A percentile compares a stretch with the other conserved stretches of the same genome.
Evolutionary conservation across 2,113 vertebrate genomes (phyloP).

Genomic region (Etheostoma spectabile): DNA sequence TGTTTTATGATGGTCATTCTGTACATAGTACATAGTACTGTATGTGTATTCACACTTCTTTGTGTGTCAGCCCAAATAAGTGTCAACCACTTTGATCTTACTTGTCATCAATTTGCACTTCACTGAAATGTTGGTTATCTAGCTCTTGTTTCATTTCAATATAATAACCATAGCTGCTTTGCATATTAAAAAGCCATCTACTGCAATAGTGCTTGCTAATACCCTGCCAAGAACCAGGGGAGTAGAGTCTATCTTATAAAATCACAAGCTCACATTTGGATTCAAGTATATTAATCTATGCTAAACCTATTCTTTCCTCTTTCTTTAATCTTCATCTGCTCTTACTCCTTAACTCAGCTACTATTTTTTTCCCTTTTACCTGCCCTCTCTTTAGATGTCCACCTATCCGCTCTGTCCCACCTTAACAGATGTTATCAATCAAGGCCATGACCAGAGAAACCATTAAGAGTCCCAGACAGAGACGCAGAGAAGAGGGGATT

Average conservation of each 20-base stretch:
- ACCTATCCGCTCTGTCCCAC: conserved; percentile 45
- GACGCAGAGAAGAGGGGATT: conserved; percentile 51
- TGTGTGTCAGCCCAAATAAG: background rate
- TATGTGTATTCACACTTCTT: background rate
- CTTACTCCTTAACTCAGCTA: conserved; percentile 6
- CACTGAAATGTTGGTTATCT: background rate
- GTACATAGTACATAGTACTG: background rate
- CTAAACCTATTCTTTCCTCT: conserved; percentile 8
- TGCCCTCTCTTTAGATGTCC: conserved; percentile 43
- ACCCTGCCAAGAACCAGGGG: conserved; percentile 7
- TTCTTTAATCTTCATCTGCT: conserved; percentile 22
- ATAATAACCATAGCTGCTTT: background rate
- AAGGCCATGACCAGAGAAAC: conserved; percentile 39
- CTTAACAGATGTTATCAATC: conserved; percentile 76
- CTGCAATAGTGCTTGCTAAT: background rate
- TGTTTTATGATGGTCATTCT: background rate
- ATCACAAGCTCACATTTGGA: conserved; percentile 32
- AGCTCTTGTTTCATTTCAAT: background rate
- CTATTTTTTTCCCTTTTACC: background rate
- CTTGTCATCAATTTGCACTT: background rate
- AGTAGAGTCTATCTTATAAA: conserved; percentile 27
- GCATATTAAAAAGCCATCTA: conserved; percentile 2
- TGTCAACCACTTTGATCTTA: background rate
- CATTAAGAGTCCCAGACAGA: conserved; percentile 60
- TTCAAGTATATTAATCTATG: conserved; percentile 1